Conservation (phyloP, 1,140 invertebrate species). For the Heterodera carotae region DNA sequence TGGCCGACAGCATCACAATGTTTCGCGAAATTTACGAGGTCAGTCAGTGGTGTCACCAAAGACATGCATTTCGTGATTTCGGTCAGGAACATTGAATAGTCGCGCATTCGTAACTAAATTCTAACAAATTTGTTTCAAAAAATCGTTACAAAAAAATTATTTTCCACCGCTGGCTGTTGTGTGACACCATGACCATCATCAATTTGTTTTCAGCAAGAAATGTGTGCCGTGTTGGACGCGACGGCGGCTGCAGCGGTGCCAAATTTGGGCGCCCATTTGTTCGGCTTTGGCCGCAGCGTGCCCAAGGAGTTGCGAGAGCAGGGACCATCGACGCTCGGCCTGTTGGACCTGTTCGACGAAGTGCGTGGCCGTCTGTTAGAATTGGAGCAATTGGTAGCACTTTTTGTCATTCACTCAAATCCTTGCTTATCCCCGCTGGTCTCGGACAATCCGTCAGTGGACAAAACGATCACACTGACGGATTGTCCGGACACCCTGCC, state of each 20-base stretch:
- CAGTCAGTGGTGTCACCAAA: too few species aligned
- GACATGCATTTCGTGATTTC: too few species aligned
- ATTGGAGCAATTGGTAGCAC: constrained; percentile 23
- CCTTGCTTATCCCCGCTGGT: neutral
- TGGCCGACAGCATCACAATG: constrained; percentile 28
- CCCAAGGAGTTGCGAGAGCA: constrained; percentile 10
- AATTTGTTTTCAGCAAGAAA: constrained; percentile 3
- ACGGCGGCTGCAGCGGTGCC: neutral
- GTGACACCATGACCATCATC: too few species aligned
- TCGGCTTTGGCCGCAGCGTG: neutral
- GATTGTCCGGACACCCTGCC: too few species aligned
- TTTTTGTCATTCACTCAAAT: neutral
- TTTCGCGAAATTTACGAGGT: constrained; percentile 34
- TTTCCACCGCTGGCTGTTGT: too few species aligned
- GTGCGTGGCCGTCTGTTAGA: constrained; percentile 23
- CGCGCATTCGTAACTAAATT: too few species aligned
- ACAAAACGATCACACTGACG: too few species aligned
- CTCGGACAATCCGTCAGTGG: neutral
- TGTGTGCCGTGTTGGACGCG: constrained; percentile 3
- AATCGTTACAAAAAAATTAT: too few species aligned
- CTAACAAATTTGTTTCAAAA: too few species aligned
- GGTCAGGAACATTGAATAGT: too few species aligned
- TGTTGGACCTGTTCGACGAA: neutral
- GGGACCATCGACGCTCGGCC: neutral
- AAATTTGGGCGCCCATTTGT: constrained; percentile 13